Base-by-base conservation (phyloP, 2,797 vertebrate genomes). In the Smutsia gigantea region DNA sequence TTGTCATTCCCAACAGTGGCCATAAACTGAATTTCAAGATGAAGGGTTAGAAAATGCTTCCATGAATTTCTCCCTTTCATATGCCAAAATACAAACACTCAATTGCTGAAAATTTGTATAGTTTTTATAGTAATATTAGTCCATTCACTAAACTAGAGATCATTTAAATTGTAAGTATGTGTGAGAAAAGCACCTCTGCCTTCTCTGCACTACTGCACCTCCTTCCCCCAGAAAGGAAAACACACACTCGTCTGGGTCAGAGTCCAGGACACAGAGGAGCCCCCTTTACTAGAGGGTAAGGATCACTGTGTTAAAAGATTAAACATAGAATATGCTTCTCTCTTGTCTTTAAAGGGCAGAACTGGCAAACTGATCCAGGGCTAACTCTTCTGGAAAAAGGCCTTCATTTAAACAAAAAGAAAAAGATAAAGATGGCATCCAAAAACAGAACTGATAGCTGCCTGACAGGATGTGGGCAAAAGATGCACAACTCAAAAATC, bases 321-420 rank as follows among this genome's bases (percentile, higher is more conserved):
- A 42, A 51, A 10, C 77, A 68, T 0, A 49, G 53, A 59, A 2
- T 27, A 64, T 5, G 12, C 34, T 66, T 75, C 39, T 86, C 74
- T 69, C 51, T 21, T 14, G 59, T 23, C 59, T 42, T 74, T 31
- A 23, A 87, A 37, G n/a, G 75, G 49, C 66, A 72, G 15, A 81
- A 92, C 0, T 66, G 49, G 61, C 57, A 63, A 84, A 85, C 5
- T 12, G 46, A 86, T 59, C 51, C 74, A 78, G 13, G 29, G n/a
- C 34, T 92, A 92, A 87, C 34, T 94, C 66, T 46, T 88, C 66
- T 88, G 61, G 25, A 42, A 92, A 93, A 10, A 93, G 57, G 3
- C n/a, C 53, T 78, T 81, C 64, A 59, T 51, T 61, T 4, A 29
- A 72, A 39, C 55, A 66, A 29, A 53, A n/a, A 61, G 25, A 18